Conservation (phyloP, 1,140 invertebrate species). For the Eurytemora carolleeae region DNA sequence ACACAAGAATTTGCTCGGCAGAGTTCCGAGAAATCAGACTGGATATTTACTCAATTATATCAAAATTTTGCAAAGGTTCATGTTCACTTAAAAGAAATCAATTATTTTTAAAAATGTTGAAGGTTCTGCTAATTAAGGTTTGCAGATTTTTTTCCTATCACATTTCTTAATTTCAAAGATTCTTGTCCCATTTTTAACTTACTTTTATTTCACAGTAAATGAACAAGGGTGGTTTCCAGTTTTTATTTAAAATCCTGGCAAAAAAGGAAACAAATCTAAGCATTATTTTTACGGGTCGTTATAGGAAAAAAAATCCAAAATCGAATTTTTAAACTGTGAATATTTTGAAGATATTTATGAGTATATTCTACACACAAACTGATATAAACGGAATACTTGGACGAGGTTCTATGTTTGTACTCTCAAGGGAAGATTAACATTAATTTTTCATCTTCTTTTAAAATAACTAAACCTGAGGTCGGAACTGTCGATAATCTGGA, state of each 20-base stretch:
- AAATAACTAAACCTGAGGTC: too few relatives aligned
- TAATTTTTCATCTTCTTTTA: too few relatives aligned
- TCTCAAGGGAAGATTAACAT: conserved; percentile 39
- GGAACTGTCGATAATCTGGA: too few relatives aligned
- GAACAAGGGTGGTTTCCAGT: too few relatives aligned
- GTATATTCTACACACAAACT: conserved; percentile 9
- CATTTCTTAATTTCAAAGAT: too few relatives aligned
- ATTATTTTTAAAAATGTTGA: background rate
- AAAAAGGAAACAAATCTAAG: too few relatives aligned
- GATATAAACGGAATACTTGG: conserved; percentile 42
- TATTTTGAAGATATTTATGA: background rate
- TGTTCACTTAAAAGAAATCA: background rate
- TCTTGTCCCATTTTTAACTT: too few relatives aligned
- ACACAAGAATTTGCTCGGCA: conserved; percentile 3
- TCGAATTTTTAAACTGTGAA: too few relatives aligned
- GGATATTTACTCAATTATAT: conserved; percentile 1
- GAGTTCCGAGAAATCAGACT: conserved; percentile 1
- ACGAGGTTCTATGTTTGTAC: conserved; percentile 79
- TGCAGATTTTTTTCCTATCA: background rate
- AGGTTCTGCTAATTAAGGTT: background rate
- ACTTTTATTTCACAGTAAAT: too few relatives aligned
- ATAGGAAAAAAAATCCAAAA: too few relatives aligned
- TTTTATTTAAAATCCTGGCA: too few relatives aligned
- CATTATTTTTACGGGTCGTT: too few relatives aligned
- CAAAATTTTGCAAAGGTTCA: conserved; percentile 10